A percentile compares a stretch with the other conserved stretches of the same genome.
Evolutionary conservation across 2,888 invertebrate genomes (phyloP).

Genomic region (Cryptocephalus moraei): DNA sequence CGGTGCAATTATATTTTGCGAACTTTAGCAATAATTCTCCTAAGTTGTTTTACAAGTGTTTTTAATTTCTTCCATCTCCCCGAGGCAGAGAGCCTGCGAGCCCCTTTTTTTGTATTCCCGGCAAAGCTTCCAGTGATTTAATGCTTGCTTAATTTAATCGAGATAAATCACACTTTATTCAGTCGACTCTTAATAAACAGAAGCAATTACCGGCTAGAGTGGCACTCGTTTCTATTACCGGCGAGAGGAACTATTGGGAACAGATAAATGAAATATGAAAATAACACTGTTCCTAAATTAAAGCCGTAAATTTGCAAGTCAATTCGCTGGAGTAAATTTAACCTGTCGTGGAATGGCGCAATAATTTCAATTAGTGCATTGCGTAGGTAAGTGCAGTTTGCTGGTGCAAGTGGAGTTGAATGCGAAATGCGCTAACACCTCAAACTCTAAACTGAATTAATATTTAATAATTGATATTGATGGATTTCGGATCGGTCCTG

Average conservation of each 20-base stretch:
- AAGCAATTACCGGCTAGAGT: background rate
- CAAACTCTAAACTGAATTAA: too few species aligned
- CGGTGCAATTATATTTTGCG: too few species aligned
- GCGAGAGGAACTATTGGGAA: background rate
- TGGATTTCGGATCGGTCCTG: too few species aligned
- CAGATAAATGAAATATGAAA: constrained; percentile 7
- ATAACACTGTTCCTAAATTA: constrained; percentile 17
- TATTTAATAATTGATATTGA: too few species aligned
- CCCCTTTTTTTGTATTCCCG: too few species aligned
- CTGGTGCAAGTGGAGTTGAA: background rate
- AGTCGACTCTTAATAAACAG: background rate
- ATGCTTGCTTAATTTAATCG: background rate
- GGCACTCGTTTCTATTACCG: background rate
- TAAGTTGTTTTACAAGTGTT: too few species aligned
- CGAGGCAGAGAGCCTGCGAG: too few species aligned
- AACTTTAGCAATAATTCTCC: too few species aligned
- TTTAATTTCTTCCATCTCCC: too few species aligned
- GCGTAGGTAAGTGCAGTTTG: background rate
- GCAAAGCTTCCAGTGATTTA: too few species aligned
- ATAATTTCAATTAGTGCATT: background rate
- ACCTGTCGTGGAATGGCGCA: background rate
- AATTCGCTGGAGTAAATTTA: constrained; percentile 18
- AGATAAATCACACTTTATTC: background rate
- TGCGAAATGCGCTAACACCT: too few species aligned
- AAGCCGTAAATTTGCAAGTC: constrained; percentile 21